Base-by-base conservation (phyloP, 2,888 invertebrate genomes). In the Tetanocera ferruginea region DNA sequence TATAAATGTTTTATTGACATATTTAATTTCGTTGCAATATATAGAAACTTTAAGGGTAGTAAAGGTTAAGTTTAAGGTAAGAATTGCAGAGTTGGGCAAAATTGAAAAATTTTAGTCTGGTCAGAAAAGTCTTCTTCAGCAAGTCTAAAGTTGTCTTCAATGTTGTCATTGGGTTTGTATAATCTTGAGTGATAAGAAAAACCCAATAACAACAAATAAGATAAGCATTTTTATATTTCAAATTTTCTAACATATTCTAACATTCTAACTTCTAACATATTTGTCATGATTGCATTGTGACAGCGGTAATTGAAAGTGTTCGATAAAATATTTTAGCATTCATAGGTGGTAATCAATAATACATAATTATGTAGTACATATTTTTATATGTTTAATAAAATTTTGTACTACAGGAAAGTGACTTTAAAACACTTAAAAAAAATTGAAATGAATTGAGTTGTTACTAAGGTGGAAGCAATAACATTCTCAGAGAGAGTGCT, bases 1-100 rank as follows among this genome's bases (percentile, higher is more conserved):
- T 9, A 19, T 34, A 37, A 72, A 72, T 69, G 17, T 19, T 37
- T 37, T 57, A 23, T 23, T 72, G 17, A 31, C 9, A 60, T 72
- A 55, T 69, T 49, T 25, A 19, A 19, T 57, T 72, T 72, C 72
- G 72, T 57, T 72, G 72, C 57, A 72, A 37, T 37, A 23, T 5
- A 11, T 57, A 11, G 17, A 31, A 31, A 34, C 11, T 14, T 19
- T 4, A 2, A 14, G 14, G 5, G 5, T 28, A 28, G 5, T 14
- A 28, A 25, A 55, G 8, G 23, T 55, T 23, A 23, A 55, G n/a
- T n/a, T n/a, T n/a, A n/a, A n/a, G n/a, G n/a, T n/a, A n/a, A n/a
- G n/a, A n/a, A n/a, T n/a, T n/a, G n/a, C n/a, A n/a, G n/a, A 60
- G 25, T 5, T 57, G 0, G 25, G 5, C 23, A 19, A 60, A 60